phyloP scores from a whole-genome alignment of 1,140 invertebrate species.

The Lerema accius region DNA sequence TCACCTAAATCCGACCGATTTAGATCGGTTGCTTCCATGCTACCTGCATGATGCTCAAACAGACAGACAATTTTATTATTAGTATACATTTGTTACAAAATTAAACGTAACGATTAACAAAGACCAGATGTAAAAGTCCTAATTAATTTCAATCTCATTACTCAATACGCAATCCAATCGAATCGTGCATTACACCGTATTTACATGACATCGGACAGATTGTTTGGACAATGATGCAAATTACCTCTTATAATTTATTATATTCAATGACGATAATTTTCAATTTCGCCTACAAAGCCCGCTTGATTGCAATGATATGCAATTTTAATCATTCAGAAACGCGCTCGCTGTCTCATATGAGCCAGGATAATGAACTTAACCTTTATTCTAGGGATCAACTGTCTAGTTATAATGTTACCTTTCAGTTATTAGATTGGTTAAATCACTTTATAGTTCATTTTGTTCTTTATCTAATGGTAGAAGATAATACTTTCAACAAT shows the following conservation, averaged over 20 bases:
- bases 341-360: not conserved
- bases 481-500: too few species aligned
- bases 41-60: too few species aligned
- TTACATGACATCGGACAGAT: slow-evolving; percentile 16
- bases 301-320: slow-evolving; percentile 29
- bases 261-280: slow-evolving; percentile 21
- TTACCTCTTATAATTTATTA: slow-evolving; percentile 13
- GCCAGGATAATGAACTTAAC: slow-evolving; percentile 3
- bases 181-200: slow-evolving; percentile 11
- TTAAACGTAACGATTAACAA: not conserved
- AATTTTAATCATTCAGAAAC: slow-evolving; percentile 14
- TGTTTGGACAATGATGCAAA: slow-evolving; percentile 12
- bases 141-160: slow-evolving; percentile 19
- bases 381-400: slow-evolving; percentile 6
- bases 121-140: slow-evolving; percentile 6
- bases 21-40: too few species aligned
- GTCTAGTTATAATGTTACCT: not conserved
- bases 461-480: too few species aligned
- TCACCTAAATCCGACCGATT: too few species aligned
- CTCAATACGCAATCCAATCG: slow-evolving; percentile 9
- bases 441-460: too few species aligned
- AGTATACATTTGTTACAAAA: too few species aligned
- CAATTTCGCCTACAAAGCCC: slow-evolving; percentile 24
- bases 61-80: too few species aligned
- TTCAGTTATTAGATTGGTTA: too few species aligned